Conservation (phyloP, 2,888 invertebrate genomes). For the Eupeodes luniger region DNA sequence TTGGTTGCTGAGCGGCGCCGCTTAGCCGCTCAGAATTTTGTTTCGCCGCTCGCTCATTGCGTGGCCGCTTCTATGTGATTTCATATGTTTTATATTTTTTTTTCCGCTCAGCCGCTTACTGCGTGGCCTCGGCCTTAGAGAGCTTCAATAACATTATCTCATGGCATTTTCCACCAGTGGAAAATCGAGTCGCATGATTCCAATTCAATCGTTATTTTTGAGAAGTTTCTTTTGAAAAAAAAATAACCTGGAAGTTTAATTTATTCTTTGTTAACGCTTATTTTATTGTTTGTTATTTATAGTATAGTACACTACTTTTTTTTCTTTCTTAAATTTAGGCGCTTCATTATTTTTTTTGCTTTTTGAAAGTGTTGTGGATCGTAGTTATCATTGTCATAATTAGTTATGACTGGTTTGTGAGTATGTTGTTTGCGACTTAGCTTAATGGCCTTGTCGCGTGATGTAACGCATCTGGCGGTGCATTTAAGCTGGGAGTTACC, state of each 20-base stretch:
- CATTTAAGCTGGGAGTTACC: constrained; percentile 81
- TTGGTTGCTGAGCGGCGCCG: too few species aligned
- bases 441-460: constrained; percentile 79
- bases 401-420: constrained; percentile 78
- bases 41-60: too few species aligned
- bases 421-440: constrained; percentile 81
- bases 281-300: not conserved
- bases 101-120: too few species aligned
- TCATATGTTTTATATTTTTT: too few species aligned
- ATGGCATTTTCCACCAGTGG: too few species aligned
- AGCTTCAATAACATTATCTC: too few species aligned
- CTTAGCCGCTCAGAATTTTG: too few species aligned
- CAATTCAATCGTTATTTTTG: too few species aligned
- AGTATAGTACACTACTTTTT: not conserved
- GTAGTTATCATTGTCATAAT: constrained; percentile 59
- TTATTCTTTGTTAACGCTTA: not conserved
- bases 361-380: constrained; percentile 34
- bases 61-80: too few species aligned
- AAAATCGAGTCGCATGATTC: too few species aligned
- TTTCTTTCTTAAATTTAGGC: constrained; percentile 16
- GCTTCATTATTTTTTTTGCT: constrained; percentile 2
- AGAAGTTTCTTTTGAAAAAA: too few species aligned
- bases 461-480: constrained; percentile 82
- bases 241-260: not conserved
- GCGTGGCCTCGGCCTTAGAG: too few species aligned